phyloP scores from a whole-genome alignment of 1,140 invertebrate species.

The Drosophila biarmipes region DNA sequence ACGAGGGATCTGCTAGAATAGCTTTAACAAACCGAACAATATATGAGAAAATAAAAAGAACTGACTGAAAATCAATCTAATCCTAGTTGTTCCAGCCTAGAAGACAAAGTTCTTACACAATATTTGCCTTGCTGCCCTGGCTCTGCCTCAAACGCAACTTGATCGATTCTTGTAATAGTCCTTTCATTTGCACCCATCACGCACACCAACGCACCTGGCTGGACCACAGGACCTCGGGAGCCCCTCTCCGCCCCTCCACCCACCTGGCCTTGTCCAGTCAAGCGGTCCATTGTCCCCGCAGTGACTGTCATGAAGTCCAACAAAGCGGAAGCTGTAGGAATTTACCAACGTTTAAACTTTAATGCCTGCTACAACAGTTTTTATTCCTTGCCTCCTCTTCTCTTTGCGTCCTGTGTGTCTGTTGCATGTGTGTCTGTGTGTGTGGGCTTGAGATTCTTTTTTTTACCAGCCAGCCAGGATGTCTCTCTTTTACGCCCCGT shows the following conservation, averaged over 20 bases:
- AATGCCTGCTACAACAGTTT: slow-evolving; percentile 76
- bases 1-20: neutral
- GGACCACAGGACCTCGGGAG: slow-evolving; percentile 23
- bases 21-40: no score
- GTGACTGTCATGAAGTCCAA: slow-evolving; percentile 57
- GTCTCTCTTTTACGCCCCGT: slow-evolving; percentile 18
- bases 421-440: slow-evolving; percentile 20
- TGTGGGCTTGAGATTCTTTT: slow-evolving; percentile 59
- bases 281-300: slow-evolving; percentile 56
- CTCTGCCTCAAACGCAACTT: slow-evolving; percentile 25
- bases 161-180: slow-evolving; percentile 60
- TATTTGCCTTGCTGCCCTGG: no score
- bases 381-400: slow-evolving; percentile 35
- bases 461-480: slow-evolving; percentile 10
- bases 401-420: slow-evolving; percentile 20
- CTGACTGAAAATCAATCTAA: neutral
- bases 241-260: neutral
- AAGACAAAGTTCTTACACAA: slow-evolving; percentile 7
- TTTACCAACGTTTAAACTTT: slow-evolving; percentile 82
- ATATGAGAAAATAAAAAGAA: neutral
- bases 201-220: slow-evolving; percentile 43
- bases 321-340: slow-evolving; percentile 81
- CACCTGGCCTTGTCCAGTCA: slow-evolving; percentile 45
- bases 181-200: slow-evolving; percentile 54
- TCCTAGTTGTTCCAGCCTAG: neutral